A percentile compares a stretch with the other conserved stretches of the same genome.
Evolutionary conservation across 2,888 invertebrate genomes (phyloP).

Genomic region (Argyresthia albistria): DNA sequence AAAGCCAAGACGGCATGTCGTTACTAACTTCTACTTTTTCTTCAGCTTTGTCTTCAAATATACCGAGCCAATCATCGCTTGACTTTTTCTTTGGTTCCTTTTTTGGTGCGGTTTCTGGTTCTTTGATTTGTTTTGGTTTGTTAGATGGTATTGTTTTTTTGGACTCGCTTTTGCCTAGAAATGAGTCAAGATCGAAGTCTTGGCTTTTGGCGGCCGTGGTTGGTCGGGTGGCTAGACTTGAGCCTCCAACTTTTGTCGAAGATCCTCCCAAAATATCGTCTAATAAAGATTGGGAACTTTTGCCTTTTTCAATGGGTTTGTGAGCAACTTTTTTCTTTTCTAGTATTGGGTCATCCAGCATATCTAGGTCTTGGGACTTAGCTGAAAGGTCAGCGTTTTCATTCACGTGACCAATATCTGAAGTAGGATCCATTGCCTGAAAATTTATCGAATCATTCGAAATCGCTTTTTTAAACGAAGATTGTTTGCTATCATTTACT

Average conservation of each 20-base stretch:
- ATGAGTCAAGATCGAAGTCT: slow-evolving; percentile 46
- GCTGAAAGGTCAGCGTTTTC: background rate
- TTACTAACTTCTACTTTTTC: slow-evolving; percentile 27
- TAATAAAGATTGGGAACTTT: slow-evolving; percentile 57
- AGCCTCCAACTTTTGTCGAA: slow-evolving; percentile 28
- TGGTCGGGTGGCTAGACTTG: slow-evolving; percentile 25
- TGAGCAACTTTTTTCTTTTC: slow-evolving; percentile 30
- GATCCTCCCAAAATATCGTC: slow-evolving; percentile 70
- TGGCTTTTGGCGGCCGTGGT: slow-evolving; percentile 34
- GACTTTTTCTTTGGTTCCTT: slow-evolving; percentile 35
- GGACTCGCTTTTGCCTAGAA: slow-evolving; percentile 38
- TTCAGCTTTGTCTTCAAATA: slow-evolving; percentile 48
- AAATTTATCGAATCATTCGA: slow-evolving; percentile 42
- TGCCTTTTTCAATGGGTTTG: slow-evolving; percentile 42
- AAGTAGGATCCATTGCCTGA: slow-evolving; percentile 17
- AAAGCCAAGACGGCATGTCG: slow-evolving; percentile 56
- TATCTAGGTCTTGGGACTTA: slow-evolving; percentile 32
- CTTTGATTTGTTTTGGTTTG: slow-evolving; percentile 27
- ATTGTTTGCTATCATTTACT: slow-evolving; percentile 17
- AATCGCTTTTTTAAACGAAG: slow-evolving; percentile 27
- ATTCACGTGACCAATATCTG: background rate
- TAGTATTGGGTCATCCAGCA: slow-evolving; percentile 33
- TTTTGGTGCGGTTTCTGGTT: slow-evolving; percentile 20
- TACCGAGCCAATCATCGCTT: slow-evolving; percentile 58
- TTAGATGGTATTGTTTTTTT: slow-evolving; percentile 22